Percentiles rank a stretch among this genome's conserved stretches.
Conservation (phyloP, 2,888 invertebrate genomes). For the Nycteola revayana region DNA sequence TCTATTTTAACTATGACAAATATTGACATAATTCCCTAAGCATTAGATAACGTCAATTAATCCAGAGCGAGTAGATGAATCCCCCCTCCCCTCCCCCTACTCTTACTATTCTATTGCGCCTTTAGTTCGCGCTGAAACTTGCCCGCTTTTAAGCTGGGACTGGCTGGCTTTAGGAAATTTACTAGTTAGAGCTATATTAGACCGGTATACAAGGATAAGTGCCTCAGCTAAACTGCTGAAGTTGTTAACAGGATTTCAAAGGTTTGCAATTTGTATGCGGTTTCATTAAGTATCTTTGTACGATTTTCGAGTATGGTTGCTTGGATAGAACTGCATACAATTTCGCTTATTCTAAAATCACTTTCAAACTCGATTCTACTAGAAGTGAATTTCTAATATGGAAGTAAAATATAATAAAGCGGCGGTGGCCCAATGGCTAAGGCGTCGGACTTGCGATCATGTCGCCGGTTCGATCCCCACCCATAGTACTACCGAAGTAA, state of each 20-base stretch:
- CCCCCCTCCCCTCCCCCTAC: neutral
- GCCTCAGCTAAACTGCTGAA: constrained; percentile 36
- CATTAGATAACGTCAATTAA: no score
- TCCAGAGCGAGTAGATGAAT: no score
- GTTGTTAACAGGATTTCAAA: constrained; percentile 42
- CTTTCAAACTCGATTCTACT: no score
- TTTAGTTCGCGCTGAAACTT: constrained; percentile 33
- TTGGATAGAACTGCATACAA: neutral
- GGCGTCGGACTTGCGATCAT: no score
- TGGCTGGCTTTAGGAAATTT: constrained; percentile 37
- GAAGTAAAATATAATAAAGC: no score
- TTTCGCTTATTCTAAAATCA: no score
- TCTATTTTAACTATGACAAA: no score
- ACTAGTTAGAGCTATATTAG: constrained; percentile 36
- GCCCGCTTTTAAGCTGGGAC: constrained; percentile 38
- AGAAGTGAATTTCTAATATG: no score
- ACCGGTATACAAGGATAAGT: constrained; percentile 35
- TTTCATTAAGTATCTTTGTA: constrained; percentile 27
- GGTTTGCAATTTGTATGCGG: constrained; percentile 34
- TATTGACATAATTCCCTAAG: no score
- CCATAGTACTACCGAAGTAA: no score
- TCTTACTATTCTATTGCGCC: constrained; percentile 32
- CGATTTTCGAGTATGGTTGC: constrained; percentile 7
- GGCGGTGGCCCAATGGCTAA: no score
- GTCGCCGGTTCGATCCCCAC: no score